Evolutionary conservation across 30 jellyfish, hydroid and myxozoan genomes (phyloP).

Genomic region (Turritopsis dohrnii): DNA sequence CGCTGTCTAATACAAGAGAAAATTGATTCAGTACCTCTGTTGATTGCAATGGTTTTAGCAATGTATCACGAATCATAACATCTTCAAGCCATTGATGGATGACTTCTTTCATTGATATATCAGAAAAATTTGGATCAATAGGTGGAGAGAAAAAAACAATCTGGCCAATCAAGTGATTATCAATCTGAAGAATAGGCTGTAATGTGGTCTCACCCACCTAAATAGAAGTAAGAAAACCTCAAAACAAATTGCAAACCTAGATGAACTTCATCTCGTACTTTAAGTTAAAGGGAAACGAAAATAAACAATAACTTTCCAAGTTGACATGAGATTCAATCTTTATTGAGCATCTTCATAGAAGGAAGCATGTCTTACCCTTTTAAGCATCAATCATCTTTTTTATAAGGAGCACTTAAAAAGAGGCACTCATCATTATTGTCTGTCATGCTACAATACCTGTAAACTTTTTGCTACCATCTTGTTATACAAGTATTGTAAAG

Average conservation of each 20-base stretch:
- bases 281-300: too few species aligned
- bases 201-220: neutral
- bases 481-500: conserved; percentile 40
- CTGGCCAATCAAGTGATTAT: conserved; percentile 42
- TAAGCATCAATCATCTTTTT: too few species aligned
- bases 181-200: conserved; percentile 11
- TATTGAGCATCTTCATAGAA: too few species aligned
- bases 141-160: conserved; percentile 66
- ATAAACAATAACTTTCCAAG: too few species aligned
- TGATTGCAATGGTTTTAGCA: neutral
- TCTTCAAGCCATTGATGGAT: conserved; percentile 52
- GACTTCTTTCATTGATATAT: conserved; percentile 46
- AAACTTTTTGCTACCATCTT: conserved; percentile 33
- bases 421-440: too few species aligned
- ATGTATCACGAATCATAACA: conserved; percentile 12
- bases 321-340: too few species aligned
- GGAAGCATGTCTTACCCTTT: too few species aligned
- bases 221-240: neutral
- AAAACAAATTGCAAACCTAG: neutral
- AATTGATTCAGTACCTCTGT: neutral
- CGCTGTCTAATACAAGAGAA: too few species aligned
- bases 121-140: conserved; percentile 38
- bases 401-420: too few species aligned
- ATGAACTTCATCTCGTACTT: too few species aligned
- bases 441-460: neutral